Evolutionary conservation across 1,140 invertebrate species (phyloP), one percentile per base, ranked within the genome.

Genomic region (Wiebesia pumilae): DNA sequence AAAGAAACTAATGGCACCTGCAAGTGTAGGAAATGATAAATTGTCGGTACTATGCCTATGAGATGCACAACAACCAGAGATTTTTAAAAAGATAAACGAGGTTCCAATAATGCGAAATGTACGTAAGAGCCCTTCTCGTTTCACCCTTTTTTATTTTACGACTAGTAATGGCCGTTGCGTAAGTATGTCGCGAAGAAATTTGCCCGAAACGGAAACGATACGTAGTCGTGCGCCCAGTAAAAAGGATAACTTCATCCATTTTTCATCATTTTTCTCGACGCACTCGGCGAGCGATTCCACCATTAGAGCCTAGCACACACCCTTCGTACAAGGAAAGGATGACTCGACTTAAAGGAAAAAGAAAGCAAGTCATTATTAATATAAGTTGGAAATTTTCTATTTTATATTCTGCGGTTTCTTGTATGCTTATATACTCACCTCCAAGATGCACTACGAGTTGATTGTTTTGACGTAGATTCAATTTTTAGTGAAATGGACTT

Each of bases 81-180:
- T 71, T 71, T 71, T 69, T 71, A 38, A 38, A 71, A 71, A 71
- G 35, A 71, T 71, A 71, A 71, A 71, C n/a, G 69, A 71, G 69
- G n/a, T 19, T 71, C 35, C 33, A 71, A 71, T 38, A 71, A 38
- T 71, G 33, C 35, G 69, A 19, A 38, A 38, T 16, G 4, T 10
- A 71, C 35, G 14, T 30, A 38, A 71, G 35, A 38, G 7, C 6
- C 16, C 3, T 71, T 71, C 33, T 71, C 19, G 12, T 67, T 4
- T 71, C 19, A 4, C 19, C 35, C 27, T 62, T 62, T 62, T 62
- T 62, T 62, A 62, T 62, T 62, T 62, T 62, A 62, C 58, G 58
- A 62, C 58, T 62, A 24, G 14, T 24, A 62, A 62, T 27, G 24
- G 58, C 24, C 3, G 1, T 27, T 62, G 27, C 1, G 58, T 10